phyloP scores from a whole-genome alignment of 2,113 vertebrate species.

The Triplophysa tibetana region DNA sequence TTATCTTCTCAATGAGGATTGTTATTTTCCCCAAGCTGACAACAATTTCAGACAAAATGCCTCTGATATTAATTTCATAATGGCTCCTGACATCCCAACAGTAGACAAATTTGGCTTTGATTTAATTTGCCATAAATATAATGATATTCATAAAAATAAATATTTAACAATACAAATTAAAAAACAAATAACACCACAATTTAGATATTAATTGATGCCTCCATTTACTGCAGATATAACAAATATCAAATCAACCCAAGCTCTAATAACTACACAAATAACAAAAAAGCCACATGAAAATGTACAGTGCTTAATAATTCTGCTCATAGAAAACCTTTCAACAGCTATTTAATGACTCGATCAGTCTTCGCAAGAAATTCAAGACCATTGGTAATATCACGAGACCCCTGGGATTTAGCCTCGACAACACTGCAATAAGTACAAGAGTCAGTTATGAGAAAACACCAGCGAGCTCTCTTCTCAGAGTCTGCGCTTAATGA shows the following conservation, averaged over 20 bases:
- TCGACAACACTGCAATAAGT: conserved; percentile 34
- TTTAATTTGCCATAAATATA: conserved; percentile 30
- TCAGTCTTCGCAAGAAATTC: conserved; percentile 30
- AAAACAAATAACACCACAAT: neutral
- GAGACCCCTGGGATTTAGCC: conserved; percentile 20
- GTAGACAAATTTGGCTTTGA: conserved; percentile 18
- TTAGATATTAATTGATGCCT: neutral
- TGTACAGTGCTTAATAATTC: neutral
- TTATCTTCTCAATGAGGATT: conserved; percentile 32
- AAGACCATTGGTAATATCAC: conserved; percentile 33
- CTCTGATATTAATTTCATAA: conserved; percentile 15
- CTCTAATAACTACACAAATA: neutral
- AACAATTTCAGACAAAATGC: conserved; percentile 23
- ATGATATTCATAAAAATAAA: conserved; percentile 33
- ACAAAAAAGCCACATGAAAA: neutral
- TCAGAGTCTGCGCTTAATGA: conserved; percentile 11
- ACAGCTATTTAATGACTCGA: conserved; percentile 33
- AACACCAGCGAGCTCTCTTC: neutral
- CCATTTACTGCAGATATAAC: neutral
- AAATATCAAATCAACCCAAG: neutral
- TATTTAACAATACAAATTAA: neutral
- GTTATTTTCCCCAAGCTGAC: conserved; percentile 31
- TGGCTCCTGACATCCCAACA: neutral
- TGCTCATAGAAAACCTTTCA: conserved; percentile 22
- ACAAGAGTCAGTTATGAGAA: neutral